These are phyloP conservation scores for Parasteatoda lunata DNA, from an alignment of 2,888 invertebrate genomes.

Conservation along the genomic window DNA sequence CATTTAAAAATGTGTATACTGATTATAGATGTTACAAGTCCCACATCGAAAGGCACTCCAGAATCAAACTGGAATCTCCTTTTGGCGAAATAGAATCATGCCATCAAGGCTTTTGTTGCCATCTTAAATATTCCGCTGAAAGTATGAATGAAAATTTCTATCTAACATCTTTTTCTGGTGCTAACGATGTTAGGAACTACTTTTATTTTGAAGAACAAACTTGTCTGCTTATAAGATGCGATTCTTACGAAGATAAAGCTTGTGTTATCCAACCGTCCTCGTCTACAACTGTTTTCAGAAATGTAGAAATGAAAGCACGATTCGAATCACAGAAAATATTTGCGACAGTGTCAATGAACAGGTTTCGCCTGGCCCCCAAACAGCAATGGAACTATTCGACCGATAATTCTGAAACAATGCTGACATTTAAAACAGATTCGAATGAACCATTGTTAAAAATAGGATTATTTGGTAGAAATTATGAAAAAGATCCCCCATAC, in stretches of 20 bases:
- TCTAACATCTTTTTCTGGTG: conserved; percentile 32
- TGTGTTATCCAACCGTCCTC: conserved; percentile 13
- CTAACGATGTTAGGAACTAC: conserved; percentile 13
- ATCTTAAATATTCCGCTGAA: conserved; percentile 39
- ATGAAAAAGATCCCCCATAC: conserved; percentile 25
- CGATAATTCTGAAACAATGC: background rate
- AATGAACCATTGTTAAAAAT: conserved; percentile 40
- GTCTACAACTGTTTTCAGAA: conserved; percentile 36
- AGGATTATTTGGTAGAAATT: conserved; percentile 34
- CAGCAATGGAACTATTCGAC: conserved; percentile 6
- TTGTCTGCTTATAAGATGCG: conserved; percentile 33
- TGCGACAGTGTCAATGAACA: conserved; percentile 29
- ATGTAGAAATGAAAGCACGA: conserved; percentile 1
- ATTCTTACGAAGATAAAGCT: conserved; percentile 19
- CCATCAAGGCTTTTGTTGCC: conserved; percentile 62
- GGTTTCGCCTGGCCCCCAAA: conserved; percentile 24
- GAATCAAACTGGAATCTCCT: conserved; percentile 5
- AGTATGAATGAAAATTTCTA: conserved; percentile 46
- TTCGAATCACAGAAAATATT: conserved; percentile 18
- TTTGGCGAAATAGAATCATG: conserved; percentile 36
- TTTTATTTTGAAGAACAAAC: conserved; percentile 38
- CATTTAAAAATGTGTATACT: background rate
- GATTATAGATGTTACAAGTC: conserved; percentile 20
- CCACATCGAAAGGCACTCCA: conserved; percentile 21
- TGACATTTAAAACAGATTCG: conserved; percentile 1